Evolutionary conservation across 1,140 invertebrate genomes (phyloP).

Genomic region (Pseudoatta argentina): DNA sequence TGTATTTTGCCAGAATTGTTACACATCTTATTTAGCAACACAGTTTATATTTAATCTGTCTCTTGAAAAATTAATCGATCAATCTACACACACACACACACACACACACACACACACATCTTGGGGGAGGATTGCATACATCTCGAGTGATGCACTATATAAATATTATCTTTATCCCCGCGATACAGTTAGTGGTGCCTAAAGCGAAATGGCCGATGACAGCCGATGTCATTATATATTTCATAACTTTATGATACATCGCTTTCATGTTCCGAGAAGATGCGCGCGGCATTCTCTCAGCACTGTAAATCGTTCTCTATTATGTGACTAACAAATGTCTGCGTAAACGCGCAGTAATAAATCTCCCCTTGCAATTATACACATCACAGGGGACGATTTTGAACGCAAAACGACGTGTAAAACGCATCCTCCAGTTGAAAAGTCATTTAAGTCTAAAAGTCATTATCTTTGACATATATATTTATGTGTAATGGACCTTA

Average conservation of each 20-base stretch:
- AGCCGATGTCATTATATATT: conserved; percentile 54
- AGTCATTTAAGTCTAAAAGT: conserved; percentile 53
- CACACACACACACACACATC: neutral
- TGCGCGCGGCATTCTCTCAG: conserved; percentile 31
- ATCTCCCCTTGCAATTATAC: conserved; percentile 49
- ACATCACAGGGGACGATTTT: conserved; percentile 44
- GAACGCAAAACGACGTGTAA: conserved; percentile 31
- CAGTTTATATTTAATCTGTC: neutral
- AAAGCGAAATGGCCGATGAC: conserved; percentile 37
- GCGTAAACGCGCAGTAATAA: conserved; percentile 53
- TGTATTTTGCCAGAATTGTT: neutral
- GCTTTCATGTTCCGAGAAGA: conserved; percentile 39
- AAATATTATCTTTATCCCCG: conserved; percentile 56
- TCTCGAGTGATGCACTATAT: conserved; percentile 29
- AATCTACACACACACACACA: neutral
- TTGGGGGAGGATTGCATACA: conserved; percentile 2
- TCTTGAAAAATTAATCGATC: conserved; percentile 22
- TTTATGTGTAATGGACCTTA: neutral
- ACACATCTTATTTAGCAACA: neutral
- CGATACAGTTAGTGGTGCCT: conserved; percentile 19
- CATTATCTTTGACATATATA: conserved; percentile 35
- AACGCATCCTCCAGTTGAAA: conserved; percentile 16
- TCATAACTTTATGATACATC: conserved; percentile 55
- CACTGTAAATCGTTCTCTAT: conserved; percentile 50
- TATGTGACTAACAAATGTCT: conserved; percentile 57